phyloP scores from a whole-genome alignment of 1,140 invertebrate genomes.

The Alviniconcha marisindica region DNA sequence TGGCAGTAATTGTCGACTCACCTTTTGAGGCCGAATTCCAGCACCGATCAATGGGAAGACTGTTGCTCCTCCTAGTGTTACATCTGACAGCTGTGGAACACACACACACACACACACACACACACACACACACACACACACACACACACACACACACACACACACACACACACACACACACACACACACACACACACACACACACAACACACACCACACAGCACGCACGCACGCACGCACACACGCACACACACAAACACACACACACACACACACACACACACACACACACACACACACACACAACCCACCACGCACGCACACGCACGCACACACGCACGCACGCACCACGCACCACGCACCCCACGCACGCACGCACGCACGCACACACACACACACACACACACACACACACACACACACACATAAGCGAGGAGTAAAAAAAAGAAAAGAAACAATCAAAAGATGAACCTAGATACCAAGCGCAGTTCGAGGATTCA shows the following conservation, averaged over 20 bases:
- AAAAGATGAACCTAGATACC: no score
- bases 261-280: constrained; percentile 19
- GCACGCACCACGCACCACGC: not conserved
- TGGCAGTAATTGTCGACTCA: no score
- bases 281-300: not conserved
- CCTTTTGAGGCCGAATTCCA: constrained; percentile 59
- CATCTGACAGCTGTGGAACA: constrained; percentile 88
- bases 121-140: not conserved
- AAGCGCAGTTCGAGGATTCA: no score
- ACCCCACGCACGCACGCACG: not conserved
- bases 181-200: no score
- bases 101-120: constrained; percentile 17
- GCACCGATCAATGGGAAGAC: constrained; percentile 91
- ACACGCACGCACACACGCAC: constrained; percentile 12
- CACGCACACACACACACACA: not conserved
- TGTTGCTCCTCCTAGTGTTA: constrained; percentile 94
- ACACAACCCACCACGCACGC: not conserved
- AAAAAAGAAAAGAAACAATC: no score
- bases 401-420: not conserved
- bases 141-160: not conserved
- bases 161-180: constrained; percentile 10
- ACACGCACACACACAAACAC: not conserved
- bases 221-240: not conserved
- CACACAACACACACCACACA: no score
- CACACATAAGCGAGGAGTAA: not conserved